These are phyloP conservation scores for Lacerta bilineata DNA, from an alignment of 2,797 vertebrate species.

Conservation along the genomic window DNA sequence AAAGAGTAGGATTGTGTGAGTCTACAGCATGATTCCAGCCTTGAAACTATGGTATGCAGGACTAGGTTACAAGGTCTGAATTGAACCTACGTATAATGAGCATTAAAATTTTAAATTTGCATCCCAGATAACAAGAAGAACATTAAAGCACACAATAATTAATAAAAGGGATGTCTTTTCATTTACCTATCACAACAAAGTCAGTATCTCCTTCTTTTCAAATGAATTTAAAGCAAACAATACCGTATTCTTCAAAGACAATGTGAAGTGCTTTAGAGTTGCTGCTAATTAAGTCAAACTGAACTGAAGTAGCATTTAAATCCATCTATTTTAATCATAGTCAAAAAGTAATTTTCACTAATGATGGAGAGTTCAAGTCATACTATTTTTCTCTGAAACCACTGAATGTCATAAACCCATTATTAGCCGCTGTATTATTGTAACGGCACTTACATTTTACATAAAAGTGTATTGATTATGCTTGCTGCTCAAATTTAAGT, in stretches of 20 bases:
- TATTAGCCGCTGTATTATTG: not conserved
- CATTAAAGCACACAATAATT: not conserved
- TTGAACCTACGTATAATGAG: not conserved
- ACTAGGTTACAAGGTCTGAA: not conserved
- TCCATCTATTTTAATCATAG: not conserved
- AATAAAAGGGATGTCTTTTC: not conserved
- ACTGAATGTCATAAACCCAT: not conserved
- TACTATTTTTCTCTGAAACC: not conserved
- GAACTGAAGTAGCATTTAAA: not conserved
- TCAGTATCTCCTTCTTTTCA: not conserved
- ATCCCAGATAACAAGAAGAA: not conserved
- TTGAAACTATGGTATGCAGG: not conserved
- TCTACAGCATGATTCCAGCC: not conserved
- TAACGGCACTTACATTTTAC: not conserved
- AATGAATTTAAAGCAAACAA: not conserved
- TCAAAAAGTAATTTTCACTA: conserved; percentile 6
- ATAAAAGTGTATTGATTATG: not conserved
- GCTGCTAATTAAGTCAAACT: conserved; percentile 7
- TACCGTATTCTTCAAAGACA: not conserved
- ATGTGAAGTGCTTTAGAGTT: not conserved
- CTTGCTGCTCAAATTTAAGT: not conserved
- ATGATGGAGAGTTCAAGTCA: conserved; percentile 7
- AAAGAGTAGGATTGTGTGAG: not conserved
- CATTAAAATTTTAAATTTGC: not conserved
- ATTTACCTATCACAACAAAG: accelerated